Evolutionary conservation across 2,888 invertebrate genomes (phyloP).

Genomic region (Cephus sareptanus): DNA sequence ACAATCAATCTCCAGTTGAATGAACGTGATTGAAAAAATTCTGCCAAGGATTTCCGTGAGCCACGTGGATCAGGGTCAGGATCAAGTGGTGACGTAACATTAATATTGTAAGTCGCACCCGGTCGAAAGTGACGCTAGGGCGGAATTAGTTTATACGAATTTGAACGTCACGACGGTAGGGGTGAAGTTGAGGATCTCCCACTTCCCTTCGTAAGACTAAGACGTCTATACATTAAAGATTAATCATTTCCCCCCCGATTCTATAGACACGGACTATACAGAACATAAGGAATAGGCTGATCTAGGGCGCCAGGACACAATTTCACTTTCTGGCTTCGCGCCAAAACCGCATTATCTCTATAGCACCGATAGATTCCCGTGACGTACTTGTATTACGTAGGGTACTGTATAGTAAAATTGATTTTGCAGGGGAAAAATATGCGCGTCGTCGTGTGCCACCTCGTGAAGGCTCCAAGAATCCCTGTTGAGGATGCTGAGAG

Average conservation of each 20-base stretch:
- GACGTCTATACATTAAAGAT: background rate
- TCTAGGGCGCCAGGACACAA: constrained; percentile 47
- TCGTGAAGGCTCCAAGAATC: background rate
- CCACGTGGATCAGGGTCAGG: constrained; percentile 18
- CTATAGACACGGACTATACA: background rate
- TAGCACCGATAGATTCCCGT: constrained; percentile 33
- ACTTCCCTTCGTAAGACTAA: background rate
- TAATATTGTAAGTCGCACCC: background rate
- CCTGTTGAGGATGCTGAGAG: background rate
- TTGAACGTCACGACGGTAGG: background rate
- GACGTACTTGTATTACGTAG: constrained; percentile 14
- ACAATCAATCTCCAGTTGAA: background rate
- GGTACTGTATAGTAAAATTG: constrained; percentile 17
- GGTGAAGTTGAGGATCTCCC: background rate
- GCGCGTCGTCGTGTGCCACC: background rate
- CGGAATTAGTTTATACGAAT: background rate
- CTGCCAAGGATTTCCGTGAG: background rate
- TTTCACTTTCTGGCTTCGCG: constrained; percentile 55
- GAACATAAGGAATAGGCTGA: constrained; percentile 15
- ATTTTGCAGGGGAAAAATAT: constrained; percentile 28
- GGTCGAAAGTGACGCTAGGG: background rate
- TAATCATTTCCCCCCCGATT: background rate
- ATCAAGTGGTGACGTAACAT: background rate
- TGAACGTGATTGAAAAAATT: background rate
- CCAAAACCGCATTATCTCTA: constrained; percentile 60